Evolutionary conservation across 2,113 vertebrate species (phyloP).

Genomic region (Ginglymostoma cirratum): DNA sequence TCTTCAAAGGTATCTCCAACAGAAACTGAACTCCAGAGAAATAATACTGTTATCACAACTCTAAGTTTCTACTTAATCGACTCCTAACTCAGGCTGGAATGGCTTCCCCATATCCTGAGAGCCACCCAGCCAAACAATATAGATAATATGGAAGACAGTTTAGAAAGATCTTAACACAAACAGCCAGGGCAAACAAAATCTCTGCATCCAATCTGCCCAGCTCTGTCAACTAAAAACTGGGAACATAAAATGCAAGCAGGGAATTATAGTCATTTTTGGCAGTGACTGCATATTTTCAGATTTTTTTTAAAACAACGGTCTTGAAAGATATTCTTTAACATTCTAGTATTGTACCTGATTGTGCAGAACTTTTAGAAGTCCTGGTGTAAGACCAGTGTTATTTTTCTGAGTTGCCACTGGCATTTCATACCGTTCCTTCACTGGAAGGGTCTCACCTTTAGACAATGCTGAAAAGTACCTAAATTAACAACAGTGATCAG

Average conservation of each 20-base stretch:
- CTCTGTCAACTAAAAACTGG: neutral
- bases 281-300: neutral
- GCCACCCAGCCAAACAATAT: too few relatives aligned
- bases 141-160: too few relatives aligned
- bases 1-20: too few relatives aligned
- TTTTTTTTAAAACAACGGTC: neutral
- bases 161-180: too few relatives aligned
- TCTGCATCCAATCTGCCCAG: too few relatives aligned
- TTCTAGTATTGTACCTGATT: slow-evolving; percentile 64
- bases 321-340: neutral
- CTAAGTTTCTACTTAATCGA: too few relatives aligned
- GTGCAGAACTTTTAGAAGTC: slow-evolving; percentile 75
- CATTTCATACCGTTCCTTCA: slow-evolving; percentile 72
- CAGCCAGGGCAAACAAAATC: too few relatives aligned
- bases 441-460: slow-evolving; percentile 69
- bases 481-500: neutral
- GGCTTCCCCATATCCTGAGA: too few relatives aligned
- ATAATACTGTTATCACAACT: too few relatives aligned
- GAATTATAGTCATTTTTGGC: neutral
- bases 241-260: neutral
- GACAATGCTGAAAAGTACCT: slow-evolving; percentile 82
- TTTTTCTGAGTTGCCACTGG: slow-evolving; percentile 57
- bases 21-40: too few relatives aligned
- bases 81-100: too few relatives aligned
- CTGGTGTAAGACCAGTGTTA: slow-evolving; percentile 68